These are phyloP conservation scores for Sciurus niger DNA, from an alignment of 2,113 vertebrate species.

Conservation along the genomic window DNA sequence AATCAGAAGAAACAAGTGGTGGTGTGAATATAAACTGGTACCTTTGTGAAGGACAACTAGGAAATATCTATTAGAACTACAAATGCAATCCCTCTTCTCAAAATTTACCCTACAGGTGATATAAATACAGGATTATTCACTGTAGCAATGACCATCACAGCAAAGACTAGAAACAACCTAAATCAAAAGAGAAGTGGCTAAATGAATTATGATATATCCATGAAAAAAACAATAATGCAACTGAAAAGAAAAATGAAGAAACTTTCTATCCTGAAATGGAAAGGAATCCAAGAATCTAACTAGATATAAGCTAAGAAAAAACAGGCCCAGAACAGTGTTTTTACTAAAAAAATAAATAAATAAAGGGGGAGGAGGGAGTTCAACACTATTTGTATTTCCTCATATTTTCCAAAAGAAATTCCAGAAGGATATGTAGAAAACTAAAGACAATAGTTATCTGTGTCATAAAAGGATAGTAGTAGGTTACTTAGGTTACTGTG, in stretches of 20 bases:
- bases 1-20: background rate
- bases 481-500: background rate
- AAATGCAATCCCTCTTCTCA: conserved; percentile 34
- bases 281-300: background rate
- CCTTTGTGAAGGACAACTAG: background rate
- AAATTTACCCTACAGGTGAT: background rate
- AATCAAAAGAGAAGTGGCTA: background rate
- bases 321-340: background rate
- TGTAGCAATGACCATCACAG: background rate
- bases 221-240: background rate
- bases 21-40: background rate
- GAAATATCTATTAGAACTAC: background rate
- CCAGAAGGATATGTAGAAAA: background rate
- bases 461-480: background rate
- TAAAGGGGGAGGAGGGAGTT: background rate
- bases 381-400: background rate
- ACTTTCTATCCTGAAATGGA: background rate
- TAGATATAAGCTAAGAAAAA: conserved; percentile 13
- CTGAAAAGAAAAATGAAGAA: background rate
- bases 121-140: background rate
- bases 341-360: background rate
- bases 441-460: background rate
- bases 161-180: background rate
- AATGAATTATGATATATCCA: background rate
- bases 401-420: background rate